These are phyloP conservation scores for Colletes gigas DNA, from an alignment of 1,140 invertebrate genomes.

Conservation along the genomic window DNA sequence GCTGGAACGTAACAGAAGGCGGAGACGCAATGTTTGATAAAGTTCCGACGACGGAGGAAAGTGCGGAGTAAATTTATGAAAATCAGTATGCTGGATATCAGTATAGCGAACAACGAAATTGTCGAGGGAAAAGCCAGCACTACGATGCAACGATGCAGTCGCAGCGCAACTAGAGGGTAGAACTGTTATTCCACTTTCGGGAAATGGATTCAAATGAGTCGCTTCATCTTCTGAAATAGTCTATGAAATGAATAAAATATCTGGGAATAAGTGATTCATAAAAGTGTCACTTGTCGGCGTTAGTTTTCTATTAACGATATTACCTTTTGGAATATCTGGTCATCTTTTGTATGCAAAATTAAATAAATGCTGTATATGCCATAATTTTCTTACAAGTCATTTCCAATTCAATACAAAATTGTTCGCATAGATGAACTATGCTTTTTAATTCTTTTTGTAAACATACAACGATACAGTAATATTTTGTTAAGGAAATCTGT, in stretches of 20 bases:
- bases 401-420: too few species aligned
- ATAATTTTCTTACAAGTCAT: too few species aligned
- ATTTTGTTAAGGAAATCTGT: too few species aligned
- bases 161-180: background rate
- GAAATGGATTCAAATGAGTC: conserved; percentile 10
- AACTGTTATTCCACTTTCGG: conserved; percentile 2
- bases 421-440: too few species aligned
- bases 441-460: too few species aligned
- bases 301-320: background rate
- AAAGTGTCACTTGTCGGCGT: background rate
- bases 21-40: background rate
- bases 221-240: conserved; percentile 1
- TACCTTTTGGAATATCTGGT: too few species aligned
- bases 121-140: background rate
- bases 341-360: background rate
- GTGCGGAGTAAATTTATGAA: conserved; percentile 9
- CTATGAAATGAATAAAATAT: background rate
- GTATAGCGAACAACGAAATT: background rate
- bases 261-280: background rate
- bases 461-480: too few species aligned
- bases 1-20: background rate
- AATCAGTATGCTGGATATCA: conserved; percentile 11
- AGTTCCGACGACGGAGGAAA: too few species aligned
- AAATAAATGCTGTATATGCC: background rate
- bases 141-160: background rate